Evolutionary conservation across 2,113 vertebrate genomes (phyloP), one percentile per base, ranked within the genome.

Genomic region (Pao palembangensis): DNA sequence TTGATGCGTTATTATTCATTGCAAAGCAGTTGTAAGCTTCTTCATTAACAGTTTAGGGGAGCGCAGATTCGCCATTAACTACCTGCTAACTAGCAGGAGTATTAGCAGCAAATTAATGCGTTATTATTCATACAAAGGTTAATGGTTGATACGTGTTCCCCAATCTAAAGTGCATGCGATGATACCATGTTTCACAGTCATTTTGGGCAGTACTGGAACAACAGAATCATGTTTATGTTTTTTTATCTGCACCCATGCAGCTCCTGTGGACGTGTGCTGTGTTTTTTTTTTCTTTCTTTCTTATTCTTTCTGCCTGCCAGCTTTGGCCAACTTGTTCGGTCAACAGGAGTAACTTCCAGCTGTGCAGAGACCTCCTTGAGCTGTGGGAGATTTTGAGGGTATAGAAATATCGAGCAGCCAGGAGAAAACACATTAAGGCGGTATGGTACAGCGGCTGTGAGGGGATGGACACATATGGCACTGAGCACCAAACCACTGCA

Each of bases 311-410:
- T n/a, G 44, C 44, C 17, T n/a, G 44, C 44, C 44, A 47, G 55
- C 71, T 65, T 31, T 79, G 77, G 64, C 75, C 65, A 51, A 75
- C 81, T 80, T 81, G 63, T 73, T 71, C 80, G 75, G 72, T 75
- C 81, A 84, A 70, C 71, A 77, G 72, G 69, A 79, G 76, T 75
- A 69, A 81, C 80, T 72, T 79, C 72, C 80, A 81, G 65, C 85
- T 85, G 80, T 67, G 75, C 75, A 59, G 55, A 69, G 74, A 70
- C 80, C 62, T 74, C 69, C 58, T 55, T 67, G 56, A 80, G 65
- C 61, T 54, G 34, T 38, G 34, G 41, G 48, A 44, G 44, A 47
- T 47, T 16, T 16, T 11, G 21, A 44, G 17, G 8, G 25, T 5
- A 18, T n/a, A 16, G 50, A 28, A 65, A 51, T 69, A 64, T 64